Evolutionary conservation across 2,113 vertebrate genomes (phyloP).

Genomic region (Psettodes erumei): DNA sequence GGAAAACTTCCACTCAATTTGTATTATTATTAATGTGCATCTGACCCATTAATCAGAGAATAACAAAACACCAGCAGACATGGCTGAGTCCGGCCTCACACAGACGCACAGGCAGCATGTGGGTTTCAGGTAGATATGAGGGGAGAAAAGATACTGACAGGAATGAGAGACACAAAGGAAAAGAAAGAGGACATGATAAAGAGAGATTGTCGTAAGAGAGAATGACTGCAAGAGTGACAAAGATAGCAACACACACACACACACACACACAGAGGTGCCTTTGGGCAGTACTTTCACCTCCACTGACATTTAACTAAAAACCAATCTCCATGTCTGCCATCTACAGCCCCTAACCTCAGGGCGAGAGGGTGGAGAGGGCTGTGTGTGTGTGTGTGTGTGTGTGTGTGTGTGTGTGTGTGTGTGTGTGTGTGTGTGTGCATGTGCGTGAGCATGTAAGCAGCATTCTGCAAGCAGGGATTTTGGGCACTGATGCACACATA

Average conservation of each 20-base stretch:
- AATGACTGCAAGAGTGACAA: conserved; percentile 32
- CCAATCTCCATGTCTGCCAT: conserved; percentile 83
- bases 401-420: conserved; percentile 33
- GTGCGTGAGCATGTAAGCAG: conserved; percentile 26
- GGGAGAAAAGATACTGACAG: background rate
- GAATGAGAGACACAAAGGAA: conserved; percentile 11
- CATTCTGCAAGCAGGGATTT: conserved; percentile 49
- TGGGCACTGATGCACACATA: conserved; percentile 16
- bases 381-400: conserved; percentile 37
- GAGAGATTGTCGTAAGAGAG: conserved; percentile 46
- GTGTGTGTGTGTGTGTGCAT: conserved; percentile 28
- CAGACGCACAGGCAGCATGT: background rate
- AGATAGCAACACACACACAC: conserved; percentile 16
- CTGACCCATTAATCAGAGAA: background rate
- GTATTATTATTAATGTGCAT: too few species aligned
- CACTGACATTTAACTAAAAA: conserved; percentile 88
- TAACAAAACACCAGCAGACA: background rate
- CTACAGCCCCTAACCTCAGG: conserved; percentile 71
- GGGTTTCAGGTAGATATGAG: background rate
- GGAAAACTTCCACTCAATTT: too few species aligned
- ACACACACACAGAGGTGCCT: conserved; percentile 56
- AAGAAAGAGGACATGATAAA: background rate
- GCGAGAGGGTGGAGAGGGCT: conserved; percentile 52
- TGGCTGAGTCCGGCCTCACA: background rate
- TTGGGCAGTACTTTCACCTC: conserved; percentile 82